Evolutionary conservation across 2,888 invertebrate genomes (phyloP).

Genomic region (Kuschelorhynchus macadamiae): DNA sequence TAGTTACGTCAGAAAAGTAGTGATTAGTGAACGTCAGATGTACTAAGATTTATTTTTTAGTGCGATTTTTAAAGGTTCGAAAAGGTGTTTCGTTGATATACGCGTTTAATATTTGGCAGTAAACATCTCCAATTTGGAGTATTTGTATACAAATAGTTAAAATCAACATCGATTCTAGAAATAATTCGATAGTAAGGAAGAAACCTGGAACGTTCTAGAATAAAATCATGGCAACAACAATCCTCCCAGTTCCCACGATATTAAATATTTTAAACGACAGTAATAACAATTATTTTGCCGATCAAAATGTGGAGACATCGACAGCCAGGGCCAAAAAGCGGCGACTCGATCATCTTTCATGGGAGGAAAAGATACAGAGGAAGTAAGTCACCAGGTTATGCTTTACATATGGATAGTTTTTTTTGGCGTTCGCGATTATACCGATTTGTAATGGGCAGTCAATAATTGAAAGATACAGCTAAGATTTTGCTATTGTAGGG

Average conservation of each 20-base stretch:
- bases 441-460: no score
- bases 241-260: slow-evolving; percentile 60
- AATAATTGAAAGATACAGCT: no score
- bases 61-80: slow-evolving; percentile 13
- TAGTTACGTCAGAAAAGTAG: neutral
- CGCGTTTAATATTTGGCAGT: neutral
- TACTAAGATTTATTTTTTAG: no score
- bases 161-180: neutral
- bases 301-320: slow-evolving; percentile 58
- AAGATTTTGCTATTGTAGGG: no score
- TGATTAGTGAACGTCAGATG: no score
- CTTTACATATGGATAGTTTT: no score
- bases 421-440: no score
- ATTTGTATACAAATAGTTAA: slow-evolving; percentile 1
- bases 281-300: slow-evolving; percentile 55
- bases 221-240: slow-evolving; percentile 43
- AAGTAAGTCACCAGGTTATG: slow-evolving; percentile 87
- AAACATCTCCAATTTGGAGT: neutral
- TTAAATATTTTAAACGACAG: slow-evolving; percentile 61
- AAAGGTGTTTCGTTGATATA: neutral
- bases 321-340: slow-evolving; percentile 75
- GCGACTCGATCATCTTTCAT: slow-evolving; percentile 84
- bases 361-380: slow-evolving; percentile 90
- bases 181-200: neutral
- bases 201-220: slow-evolving; percentile 20